Conservation (phyloP, 1,140 invertebrate genomes). For the Galleria mellonella region DNA sequence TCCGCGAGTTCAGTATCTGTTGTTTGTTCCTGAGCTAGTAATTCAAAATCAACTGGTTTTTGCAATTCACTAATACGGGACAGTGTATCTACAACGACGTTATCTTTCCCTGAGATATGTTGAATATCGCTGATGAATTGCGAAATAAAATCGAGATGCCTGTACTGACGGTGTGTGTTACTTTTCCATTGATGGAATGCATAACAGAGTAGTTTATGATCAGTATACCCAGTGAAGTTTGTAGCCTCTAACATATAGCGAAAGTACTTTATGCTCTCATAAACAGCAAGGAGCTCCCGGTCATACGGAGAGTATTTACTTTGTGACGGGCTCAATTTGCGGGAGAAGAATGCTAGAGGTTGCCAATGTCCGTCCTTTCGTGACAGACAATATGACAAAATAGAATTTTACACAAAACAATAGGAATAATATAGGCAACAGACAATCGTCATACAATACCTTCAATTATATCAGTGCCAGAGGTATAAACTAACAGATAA, state of each 20-base stretch:
- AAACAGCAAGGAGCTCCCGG: no score
- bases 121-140: background rate
- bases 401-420: no score
- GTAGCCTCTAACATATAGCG: conserved; percentile 7
- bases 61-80: background rate
- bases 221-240: background rate
- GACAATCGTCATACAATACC: no score
- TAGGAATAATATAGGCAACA: no score
- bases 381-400: no score
- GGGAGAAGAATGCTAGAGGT: conserved; percentile 40
- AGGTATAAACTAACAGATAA: no score
- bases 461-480: no score
- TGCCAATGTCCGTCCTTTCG: background rate
- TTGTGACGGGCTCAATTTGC: conserved; percentile 38
- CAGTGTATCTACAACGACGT: background rate
- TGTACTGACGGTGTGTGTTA: background rate
- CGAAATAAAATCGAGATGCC: background rate
- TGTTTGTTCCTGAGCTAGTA: background rate
- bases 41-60: background rate
- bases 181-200: background rate
- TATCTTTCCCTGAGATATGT: background rate
- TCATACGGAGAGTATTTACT: conserved; percentile 50
- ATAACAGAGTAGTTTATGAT: background rate
- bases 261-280: conserved; percentile 14
- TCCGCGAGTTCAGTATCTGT: background rate